These are phyloP conservation scores for Epinephelus coioides DNA, from an alignment of 2,797 vertebrate genomes.

Conservation along the genomic window DNA sequence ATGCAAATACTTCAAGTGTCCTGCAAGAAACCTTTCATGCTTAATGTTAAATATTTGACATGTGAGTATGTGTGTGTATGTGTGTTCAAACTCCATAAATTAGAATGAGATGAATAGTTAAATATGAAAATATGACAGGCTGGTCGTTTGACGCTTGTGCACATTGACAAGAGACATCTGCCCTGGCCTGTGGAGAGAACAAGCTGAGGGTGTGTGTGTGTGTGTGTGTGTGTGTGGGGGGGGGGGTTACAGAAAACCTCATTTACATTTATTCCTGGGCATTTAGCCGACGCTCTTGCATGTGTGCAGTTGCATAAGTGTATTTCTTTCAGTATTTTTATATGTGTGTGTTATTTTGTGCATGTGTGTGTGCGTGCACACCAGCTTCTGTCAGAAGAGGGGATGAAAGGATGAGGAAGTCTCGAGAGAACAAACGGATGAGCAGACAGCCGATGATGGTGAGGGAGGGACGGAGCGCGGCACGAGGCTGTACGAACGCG, in stretches of 20 bases:
- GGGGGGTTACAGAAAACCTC: constrained; percentile 52
- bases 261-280: constrained; percentile 67
- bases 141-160: constrained; percentile 77
- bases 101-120: constrained; percentile 83
- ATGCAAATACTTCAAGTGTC: constrained; percentile 61
- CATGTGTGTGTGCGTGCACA: constrained; percentile 8
- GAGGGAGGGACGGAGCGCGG: constrained; percentile 58
- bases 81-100: constrained; percentile 71
- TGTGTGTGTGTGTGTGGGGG: constrained; percentile 39
- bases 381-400: constrained; percentile 67
- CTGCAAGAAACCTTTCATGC: constrained; percentile 41
- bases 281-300: constrained; percentile 47
- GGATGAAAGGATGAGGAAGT: constrained; percentile 78
- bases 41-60: constrained; percentile 46
- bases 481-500: constrained; percentile 37
- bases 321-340: constrained; percentile 13
- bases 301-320: constrained; percentile 42
- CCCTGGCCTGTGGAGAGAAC: constrained; percentile 76
- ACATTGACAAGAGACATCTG: constrained; percentile 84
- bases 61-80: constrained; percentile 37
- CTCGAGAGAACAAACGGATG: constrained; percentile 70
- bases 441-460: constrained; percentile 70
- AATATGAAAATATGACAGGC: constrained; percentile 82
- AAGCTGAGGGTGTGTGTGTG: constrained; percentile 33
- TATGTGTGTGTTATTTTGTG: neutral